Evolutionary conservation across 2,113 vertebrate species (phyloP), one percentile per base, ranked within the genome.

Genomic region (Mormyrus lacerda): DNA sequence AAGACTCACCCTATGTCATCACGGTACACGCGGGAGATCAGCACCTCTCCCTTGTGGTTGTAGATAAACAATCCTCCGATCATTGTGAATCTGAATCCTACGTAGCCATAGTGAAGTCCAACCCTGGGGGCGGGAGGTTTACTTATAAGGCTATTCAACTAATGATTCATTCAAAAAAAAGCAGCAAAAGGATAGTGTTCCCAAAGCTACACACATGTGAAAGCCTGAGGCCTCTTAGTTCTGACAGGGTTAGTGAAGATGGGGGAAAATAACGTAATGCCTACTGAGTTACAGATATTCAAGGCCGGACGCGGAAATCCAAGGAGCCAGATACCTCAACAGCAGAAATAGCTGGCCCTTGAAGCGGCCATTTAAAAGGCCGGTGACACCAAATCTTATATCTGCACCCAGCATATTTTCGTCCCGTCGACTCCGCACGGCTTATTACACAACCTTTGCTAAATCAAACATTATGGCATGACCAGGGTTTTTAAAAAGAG

Each of bases 51-150:
- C 94, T 97, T 98, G 94, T 98, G 97, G 95, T 98, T 98, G 93
- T 97, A 97, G 94, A 98, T 98, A 95, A 97, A 97, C 91, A 98
- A 95, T 92, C 97, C 97, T 95, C 97, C 97, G 45, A 98, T 98
- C 97, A 97, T 98, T 96, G 89, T 95, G 95, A 94, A 93, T n/a
- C 92, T 97, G 90, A 98, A 93, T 96, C 93, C 93, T 94, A 91
- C 91, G 91, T 90, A 93, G 91, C 96, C 97, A 97, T 97, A 91
- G 91, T 95, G 17, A 79, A 79, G 94, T 92, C 95, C 90, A 92
- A 91, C 89, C 94, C 94, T 88, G 44, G 87, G 89, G 90, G 91
- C 87, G 1, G 47, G n/a, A 0, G 4, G 24, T 0, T 17, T n/a
- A 39, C 13, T 39, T 24, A 19, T 13, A 69, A 19, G 17, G 31